A percentile compares a stretch with the other conserved stretches of the same genome.
Conservation (phyloP, 2,113 vertebrate genomes). For the Gallinago paraguaiae region DNA sequence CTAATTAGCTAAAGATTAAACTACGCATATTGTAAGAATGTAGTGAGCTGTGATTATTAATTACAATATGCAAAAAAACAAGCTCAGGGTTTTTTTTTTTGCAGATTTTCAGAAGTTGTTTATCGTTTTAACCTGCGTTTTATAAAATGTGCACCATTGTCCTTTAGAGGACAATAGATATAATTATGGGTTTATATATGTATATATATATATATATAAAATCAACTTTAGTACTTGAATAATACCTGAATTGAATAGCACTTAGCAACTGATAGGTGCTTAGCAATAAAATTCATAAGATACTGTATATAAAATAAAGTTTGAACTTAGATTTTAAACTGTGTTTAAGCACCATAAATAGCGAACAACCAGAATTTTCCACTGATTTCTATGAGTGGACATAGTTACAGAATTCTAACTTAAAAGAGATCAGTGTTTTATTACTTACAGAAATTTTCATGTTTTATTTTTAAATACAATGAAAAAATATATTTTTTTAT, state of each 20-base stretch:
- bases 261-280: background rate
- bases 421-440: background rate
- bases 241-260: background rate
- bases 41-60: constrained; percentile 46
- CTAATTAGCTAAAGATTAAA: constrained; percentile 48
- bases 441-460: background rate
- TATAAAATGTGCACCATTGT: background rate
- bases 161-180: background rate
- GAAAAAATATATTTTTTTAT: background rate
- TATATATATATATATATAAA: background rate
- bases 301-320: background rate
- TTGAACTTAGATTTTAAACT: background rate
- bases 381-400: background rate
- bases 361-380: background rate
- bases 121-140: background rate
- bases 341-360: background rate
- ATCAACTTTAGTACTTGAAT: background rate
- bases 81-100: background rate
- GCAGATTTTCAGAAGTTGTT: background rate
- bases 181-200: too few species aligned
- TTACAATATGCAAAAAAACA: background rate
- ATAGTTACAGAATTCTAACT: background rate
- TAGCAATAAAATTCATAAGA: background rate
- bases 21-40: background rate
- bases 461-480: background rate